Percentiles rank a stretch among this genome's conserved stretches.
Evolutionary conservation across 2,888 invertebrate species (phyloP).

Genomic region (Agonopterix alstromeriana): DNA sequence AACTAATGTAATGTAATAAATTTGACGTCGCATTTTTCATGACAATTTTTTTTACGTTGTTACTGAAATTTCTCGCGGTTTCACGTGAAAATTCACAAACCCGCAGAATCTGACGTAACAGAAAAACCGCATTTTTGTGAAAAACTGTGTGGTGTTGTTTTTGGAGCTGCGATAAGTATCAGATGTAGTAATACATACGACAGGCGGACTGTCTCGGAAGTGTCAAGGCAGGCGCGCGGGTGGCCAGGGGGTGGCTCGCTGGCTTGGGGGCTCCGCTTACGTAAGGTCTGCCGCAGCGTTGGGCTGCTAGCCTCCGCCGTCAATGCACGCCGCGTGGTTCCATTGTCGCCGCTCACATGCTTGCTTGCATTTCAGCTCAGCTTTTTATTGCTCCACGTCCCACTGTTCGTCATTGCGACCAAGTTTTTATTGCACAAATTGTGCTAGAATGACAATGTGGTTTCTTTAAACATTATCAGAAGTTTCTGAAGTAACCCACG

Average conservation of each 20-base stretch:
- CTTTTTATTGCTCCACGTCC: slow-evolving; percentile 11
- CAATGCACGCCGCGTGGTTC: slow-evolving; percentile 29
- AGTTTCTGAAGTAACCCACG: background rate
- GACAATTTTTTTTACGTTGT: no score
- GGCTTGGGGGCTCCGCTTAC: slow-evolving; percentile 28
- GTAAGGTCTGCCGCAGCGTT: slow-evolving; percentile 48
- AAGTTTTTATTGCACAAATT: slow-evolving; percentile 27
- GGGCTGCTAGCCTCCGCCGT: slow-evolving; percentile 16
- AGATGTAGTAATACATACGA: slow-evolving; percentile 14
- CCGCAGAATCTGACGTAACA: no score
- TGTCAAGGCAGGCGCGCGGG: slow-evolving; percentile 33
- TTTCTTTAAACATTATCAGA: slow-evolving; percentile 4
- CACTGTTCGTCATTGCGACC: slow-evolving; percentile 4
- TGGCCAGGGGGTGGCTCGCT: slow-evolving; percentile 19
- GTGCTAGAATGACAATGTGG: slow-evolving; percentile 5
- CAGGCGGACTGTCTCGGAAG: slow-evolving; percentile 35
- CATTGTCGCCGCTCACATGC: slow-evolving; percentile 41
- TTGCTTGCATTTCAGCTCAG: slow-evolving; percentile 33
- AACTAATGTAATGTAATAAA: no score
- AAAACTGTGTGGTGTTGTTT: background rate
- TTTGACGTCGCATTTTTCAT: no score
- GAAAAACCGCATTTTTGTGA: no score
- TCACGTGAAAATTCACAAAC: no score
- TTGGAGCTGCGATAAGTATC: slow-evolving; percentile 1
- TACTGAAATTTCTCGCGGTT: no score